phyloP scores from a whole-genome alignment of 1,140 invertebrate genomes.

The Aculops lycopersici region DNA sequence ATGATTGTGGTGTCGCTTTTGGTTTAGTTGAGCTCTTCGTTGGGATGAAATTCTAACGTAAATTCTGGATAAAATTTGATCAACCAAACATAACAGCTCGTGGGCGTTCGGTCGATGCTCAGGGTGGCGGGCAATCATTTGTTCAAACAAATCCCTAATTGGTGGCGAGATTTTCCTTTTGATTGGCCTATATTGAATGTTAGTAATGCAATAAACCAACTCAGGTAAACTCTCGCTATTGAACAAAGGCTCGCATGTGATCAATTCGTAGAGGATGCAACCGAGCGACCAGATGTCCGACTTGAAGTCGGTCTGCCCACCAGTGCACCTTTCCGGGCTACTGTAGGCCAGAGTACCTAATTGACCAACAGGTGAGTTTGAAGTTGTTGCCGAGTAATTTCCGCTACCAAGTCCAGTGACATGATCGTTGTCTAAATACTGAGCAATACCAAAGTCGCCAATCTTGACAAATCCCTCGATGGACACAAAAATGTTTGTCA shows the following conservation, averaged over 20 bases:
- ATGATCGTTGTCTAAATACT: conserved; percentile 30
- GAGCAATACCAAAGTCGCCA: conserved; percentile 47
- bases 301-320: conserved; percentile 38
- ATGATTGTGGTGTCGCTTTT: not conserved
- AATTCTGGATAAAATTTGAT: not conserved
- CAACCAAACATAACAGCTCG: not conserved
- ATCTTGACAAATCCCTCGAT: conserved; percentile 30
- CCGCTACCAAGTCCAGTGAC: conserved; percentile 29
- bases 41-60: not conserved
- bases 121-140: not conserved
- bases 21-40: not conserved
- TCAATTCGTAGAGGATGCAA: conserved; percentile 45
- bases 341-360: conserved; percentile 3
- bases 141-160: not conserved
- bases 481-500: conserved; percentile 39
- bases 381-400: not conserved
- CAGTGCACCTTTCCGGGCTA: conserved; percentile 13
- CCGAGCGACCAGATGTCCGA: conserved; percentile 46
- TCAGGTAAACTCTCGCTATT: conserved; percentile 37
- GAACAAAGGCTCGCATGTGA: conserved; percentile 40
- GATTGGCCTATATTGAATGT: no score
- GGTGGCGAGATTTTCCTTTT: not conserved
- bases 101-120: not conserved
- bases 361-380: conserved; percentile 2
- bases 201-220: conserved; percentile 19